phyloP scores from a whole-genome alignment of 2,797 vertebrate species.

The Margarornis squamiger region DNA sequence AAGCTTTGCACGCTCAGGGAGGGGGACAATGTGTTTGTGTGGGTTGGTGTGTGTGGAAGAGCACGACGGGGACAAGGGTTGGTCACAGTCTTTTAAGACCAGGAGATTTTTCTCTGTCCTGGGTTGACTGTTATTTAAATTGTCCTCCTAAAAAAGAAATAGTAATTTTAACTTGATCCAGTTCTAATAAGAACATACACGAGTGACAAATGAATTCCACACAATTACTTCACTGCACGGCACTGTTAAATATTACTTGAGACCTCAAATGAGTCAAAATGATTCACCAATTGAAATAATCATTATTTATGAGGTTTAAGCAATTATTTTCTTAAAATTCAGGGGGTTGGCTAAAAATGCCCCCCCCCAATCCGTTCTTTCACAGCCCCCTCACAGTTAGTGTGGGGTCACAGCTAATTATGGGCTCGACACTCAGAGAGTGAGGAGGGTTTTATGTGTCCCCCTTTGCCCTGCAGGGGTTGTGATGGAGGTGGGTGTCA shows the following conservation, averaged over 20 bases:
- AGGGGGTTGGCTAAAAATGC: background rate
- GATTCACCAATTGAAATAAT: slow-evolving; percentile 65
- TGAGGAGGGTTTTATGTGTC: background rate
- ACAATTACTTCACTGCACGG: background rate
- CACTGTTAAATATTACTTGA: slow-evolving; percentile 3
- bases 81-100: background rate
- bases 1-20: background rate
- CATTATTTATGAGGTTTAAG: slow-evolving; percentile 18
- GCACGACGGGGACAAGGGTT: background rate
- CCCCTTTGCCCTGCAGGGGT: background rate
- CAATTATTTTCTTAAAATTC: slow-evolving; percentile 12
- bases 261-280: slow-evolving; percentile 40
- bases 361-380: background rate
- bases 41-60: background rate
- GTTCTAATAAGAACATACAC: background rate
- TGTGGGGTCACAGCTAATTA: background rate
- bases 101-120: background rate
- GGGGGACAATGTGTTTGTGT: background rate
- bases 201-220: background rate
- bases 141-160: background rate
- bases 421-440: background rate
- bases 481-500: background rate
- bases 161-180: background rate
- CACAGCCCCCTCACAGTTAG: background rate
- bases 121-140: background rate